phyloP scores from a whole-genome alignment of 2,113 vertebrate genomes.

The Callionymus lyra region DNA sequence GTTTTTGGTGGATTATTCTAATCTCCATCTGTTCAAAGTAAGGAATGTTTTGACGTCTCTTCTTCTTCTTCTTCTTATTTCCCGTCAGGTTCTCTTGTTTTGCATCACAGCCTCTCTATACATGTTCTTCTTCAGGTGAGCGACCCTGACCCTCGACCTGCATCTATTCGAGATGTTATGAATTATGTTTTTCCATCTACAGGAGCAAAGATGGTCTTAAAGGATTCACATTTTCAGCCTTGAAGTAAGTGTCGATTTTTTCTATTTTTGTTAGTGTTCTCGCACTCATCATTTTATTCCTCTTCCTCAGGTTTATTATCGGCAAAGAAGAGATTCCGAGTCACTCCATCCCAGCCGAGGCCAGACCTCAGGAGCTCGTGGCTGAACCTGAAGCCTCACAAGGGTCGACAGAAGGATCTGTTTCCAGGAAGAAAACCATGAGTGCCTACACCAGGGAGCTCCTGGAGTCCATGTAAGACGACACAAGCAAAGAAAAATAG shows the following conservation, averaged over 20 bases:
- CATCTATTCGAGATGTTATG: background rate
- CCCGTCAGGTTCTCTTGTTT: conserved; percentile 65
- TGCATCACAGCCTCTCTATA: conserved; percentile 66
- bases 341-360: conserved; percentile 72
- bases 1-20: no score
- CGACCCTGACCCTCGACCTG: background rate
- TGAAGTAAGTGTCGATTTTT: no score
- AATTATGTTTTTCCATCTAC: conserved; percentile 36
- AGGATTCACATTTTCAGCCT: conserved; percentile 90
- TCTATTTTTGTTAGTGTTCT: no score
- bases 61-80: background rate
- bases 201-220: conserved; percentile 94
- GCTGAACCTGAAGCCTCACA: conserved; percentile 40
- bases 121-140: conserved; percentile 73
- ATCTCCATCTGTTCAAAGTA: no score
- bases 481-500: background rate
- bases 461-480: conserved; percentile 81
- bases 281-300: conserved; percentile 12
- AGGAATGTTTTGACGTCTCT: background rate
- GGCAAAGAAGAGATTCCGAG: conserved; percentile 93
- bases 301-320: conserved; percentile 80
- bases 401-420: conserved; percentile 19
- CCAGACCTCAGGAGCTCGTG: conserved; percentile 49
- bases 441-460: conserved; percentile 69
- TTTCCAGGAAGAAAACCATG: conserved; percentile 58